These are phyloP conservation scores for Lathamus discolor DNA, from an alignment of 2,113 vertebrate genomes.

Conservation along the genomic window DNA sequence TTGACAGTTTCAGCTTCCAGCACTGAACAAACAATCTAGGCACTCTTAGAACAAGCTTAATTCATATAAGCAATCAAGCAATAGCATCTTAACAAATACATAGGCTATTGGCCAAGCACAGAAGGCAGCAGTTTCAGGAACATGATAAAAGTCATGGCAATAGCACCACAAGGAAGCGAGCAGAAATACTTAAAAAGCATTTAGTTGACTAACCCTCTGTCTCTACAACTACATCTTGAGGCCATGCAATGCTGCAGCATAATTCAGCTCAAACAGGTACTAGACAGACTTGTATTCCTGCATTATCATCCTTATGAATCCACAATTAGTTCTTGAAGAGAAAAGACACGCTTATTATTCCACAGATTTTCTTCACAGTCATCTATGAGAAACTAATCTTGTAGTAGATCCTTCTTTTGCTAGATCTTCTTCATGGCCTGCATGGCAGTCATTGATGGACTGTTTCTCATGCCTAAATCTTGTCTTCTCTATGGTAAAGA, in stretches of 20 bases:
- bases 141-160: not conserved
- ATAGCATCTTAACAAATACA: not conserved
- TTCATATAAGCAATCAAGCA: not conserved
- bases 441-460: not conserved
- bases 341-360: not conserved
- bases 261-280: not conserved
- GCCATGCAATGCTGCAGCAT: not conserved
- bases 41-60: not conserved
- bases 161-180: not conserved
- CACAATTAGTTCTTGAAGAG: not conserved
- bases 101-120: not conserved
- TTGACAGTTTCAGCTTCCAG: not conserved
- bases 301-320: not conserved
- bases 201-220: not conserved
- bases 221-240: not conserved
- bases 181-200: not conserved
- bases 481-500: rapidly evolving
- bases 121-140: not conserved
- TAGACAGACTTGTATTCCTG: not conserved
- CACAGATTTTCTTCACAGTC: not conserved
- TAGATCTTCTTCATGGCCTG: not conserved
- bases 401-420: not conserved
- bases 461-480: not conserved
- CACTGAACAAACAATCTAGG: not conserved
- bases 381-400: not conserved